phyloP scores from a whole-genome alignment of 2,797 vertebrate species.

The Phalanger gymnotis region DNA sequence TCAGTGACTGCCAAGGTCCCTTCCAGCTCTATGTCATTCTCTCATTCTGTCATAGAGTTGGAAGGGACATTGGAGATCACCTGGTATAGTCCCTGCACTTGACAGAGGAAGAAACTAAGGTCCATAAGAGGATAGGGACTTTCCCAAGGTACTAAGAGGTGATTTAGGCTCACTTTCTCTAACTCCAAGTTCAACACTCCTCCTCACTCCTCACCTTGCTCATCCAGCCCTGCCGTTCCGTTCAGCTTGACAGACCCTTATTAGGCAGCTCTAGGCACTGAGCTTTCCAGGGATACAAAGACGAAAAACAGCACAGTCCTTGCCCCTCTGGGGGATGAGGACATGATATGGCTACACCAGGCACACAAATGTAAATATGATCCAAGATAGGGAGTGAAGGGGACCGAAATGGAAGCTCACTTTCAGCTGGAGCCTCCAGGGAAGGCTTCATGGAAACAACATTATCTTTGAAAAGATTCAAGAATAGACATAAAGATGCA shows the following conservation, averaged over 20 bases:
- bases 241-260: neutral
- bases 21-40: neutral
- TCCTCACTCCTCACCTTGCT: neutral
- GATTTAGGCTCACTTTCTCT: neutral
- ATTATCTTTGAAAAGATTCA: slow-evolving; percentile 65
- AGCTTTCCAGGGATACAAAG: neutral
- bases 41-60: neutral
- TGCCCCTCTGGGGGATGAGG: neutral
- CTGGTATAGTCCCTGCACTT: neutral
- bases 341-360: neutral
- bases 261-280: neutral
- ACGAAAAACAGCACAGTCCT: neutral
- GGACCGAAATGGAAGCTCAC: neutral
- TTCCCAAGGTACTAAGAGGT: neutral
- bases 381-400: neutral
- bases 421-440: neutral
- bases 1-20: slow-evolving; percentile 50
- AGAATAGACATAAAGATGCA: slow-evolving; percentile 9
- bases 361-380: neutral
- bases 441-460: slow-evolving; percentile 52
- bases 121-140: neutral
- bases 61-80: neutral
- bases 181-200: neutral
- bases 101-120: neutral
- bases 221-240: neutral